A percentile compares a stretch with the other conserved stretches of the same genome.
These are phyloP conservation scores for Drosophila micromelanica DNA, from an alignment of 1,140 invertebrate species.

Conservation along the genomic window DNA sequence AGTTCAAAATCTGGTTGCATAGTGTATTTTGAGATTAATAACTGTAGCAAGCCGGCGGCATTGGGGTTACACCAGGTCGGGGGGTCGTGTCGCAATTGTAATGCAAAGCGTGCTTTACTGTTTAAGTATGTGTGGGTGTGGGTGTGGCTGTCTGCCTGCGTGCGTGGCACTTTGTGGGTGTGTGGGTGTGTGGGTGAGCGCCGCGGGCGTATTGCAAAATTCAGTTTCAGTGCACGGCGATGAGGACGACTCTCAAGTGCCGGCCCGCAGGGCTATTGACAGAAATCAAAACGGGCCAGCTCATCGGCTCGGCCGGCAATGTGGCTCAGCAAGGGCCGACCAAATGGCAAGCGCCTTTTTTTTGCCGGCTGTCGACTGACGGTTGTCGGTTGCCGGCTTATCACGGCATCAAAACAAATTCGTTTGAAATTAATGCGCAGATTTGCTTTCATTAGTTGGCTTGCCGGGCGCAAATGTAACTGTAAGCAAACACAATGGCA, in stretches of 20 bases:
- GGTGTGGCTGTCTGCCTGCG: conserved; percentile 27
- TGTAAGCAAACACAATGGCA: conserved; percentile 70
- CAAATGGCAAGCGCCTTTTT: conserved; percentile 67
- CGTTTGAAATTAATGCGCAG: conserved; percentile 84
- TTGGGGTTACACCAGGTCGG: conserved; percentile 21
- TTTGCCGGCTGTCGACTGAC: conserved; percentile 26
- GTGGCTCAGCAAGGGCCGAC: conserved; percentile 40
- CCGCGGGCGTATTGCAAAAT: conserved; percentile 70
- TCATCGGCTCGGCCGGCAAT: conserved; percentile 24
- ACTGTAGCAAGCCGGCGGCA: conserved; percentile 65
- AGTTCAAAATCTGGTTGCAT: background rate
- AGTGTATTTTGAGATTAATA: conserved; percentile 74
- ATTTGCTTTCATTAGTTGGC: conserved; percentile 82
- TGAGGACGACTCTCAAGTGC: conserved; percentile 70
- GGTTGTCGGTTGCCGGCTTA: conserved; percentile 66
- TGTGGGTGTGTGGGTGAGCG: conserved; percentile 27
- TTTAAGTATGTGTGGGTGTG: conserved; percentile 23
- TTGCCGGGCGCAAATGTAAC: conserved; percentile 71
- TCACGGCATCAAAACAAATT: conserved; percentile 84
- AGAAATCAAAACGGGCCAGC: conserved; percentile 72
- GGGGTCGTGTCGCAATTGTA: conserved; percentile 63
- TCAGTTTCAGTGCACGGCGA: conserved; percentile 64
- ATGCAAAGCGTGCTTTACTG: conserved; percentile 65
- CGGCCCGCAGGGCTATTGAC: conserved; percentile 77
- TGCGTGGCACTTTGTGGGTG: conserved; percentile 19